Evolutionary conservation across 2,113 vertebrate genomes (phyloP), one percentile per base, ranked within the genome.

Genomic region (Cavia aperea): DNA sequence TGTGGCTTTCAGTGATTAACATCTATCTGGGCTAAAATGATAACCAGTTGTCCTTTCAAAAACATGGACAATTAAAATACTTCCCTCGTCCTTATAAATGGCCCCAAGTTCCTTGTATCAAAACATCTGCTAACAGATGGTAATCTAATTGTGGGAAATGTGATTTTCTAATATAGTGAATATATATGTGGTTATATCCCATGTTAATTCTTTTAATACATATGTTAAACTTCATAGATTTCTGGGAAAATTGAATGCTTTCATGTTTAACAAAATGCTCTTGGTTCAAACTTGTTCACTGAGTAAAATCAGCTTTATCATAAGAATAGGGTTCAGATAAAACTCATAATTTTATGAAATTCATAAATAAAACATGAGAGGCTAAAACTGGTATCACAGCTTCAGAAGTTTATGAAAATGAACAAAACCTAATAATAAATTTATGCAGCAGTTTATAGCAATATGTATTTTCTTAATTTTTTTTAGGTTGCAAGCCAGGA

Each of bases 291-390:
- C 16, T 58, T 46, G 5, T 56, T 87, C 90, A 70, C 7, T 81
- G 43, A 93, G 46, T 84, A 89, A 91, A 87, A 72, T 70, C 23
- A 66, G 73, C 39, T 79, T 81, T 51, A 78, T 78, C 33, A 93
- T 12, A 88, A 66, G 23, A 3, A 46, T 43, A 81, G 16, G 46
- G 26, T 8, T 46, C 46, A 88, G 31, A 78, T 4, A 84, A 73
- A 85, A 62, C n/a, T 56, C 8, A 46, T 54, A 68, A 65, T 83
- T 39, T 90, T 51, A 31, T 14, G 4, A 88, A 81, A 43, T 81
- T 89, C n/a, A 87, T 88, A 70, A 78, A 85, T 75, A 26, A 94
- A 82, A 83, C 21, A 81, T 14, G 31, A 68, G 18, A 86, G 21
- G 12, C 19, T 24, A 83, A 91, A 81, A 33, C 4, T 11, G 70